A percentile compares a stretch with the other conserved stretches of the same genome.
phyloP scores from a whole-genome alignment of 2,113 vertebrate species.

The Abramis brama region DNA sequence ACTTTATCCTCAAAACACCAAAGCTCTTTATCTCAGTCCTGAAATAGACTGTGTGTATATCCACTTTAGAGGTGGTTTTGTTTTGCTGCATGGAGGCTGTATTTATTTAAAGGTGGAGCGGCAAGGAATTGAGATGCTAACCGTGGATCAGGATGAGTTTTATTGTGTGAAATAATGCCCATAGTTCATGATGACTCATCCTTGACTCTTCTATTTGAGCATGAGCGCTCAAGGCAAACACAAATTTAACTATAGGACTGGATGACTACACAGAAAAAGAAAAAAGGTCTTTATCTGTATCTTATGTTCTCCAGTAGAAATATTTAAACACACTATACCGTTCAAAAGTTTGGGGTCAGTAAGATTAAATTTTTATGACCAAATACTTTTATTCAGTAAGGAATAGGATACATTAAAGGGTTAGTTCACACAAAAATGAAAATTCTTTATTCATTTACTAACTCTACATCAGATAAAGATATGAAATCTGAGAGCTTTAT shows the following conservation, averaged over 20 bases:
- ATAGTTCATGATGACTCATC: constrained; percentile 7
- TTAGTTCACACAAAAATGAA: no score
- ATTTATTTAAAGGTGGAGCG: not conserved
- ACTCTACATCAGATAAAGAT: no score
- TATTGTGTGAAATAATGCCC: constrained; percentile 9
- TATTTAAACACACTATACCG: not conserved
- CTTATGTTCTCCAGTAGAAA: not conserved
- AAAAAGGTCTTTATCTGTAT: not conserved
- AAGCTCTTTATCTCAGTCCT: constrained; percentile 3
- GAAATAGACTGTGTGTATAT: not conserved
- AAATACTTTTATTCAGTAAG: no score
- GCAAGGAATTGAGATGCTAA: not conserved
- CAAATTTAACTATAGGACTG: not conserved
- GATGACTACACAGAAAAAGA: not conserved
- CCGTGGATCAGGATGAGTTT: not conserved
- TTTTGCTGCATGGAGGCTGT: not conserved
- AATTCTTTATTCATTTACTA: no score
- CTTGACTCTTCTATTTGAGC: not conserved
- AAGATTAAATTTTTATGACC: no score
- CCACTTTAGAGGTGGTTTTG: not conserved
- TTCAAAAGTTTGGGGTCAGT: no score
- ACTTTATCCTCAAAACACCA: not conserved
- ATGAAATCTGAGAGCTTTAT: no score
- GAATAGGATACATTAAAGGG: no score
- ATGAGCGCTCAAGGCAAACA: not conserved